These are phyloP conservation scores for Martes martes DNA, from an alignment of 2,113 vertebrate genomes.

Conservation along the genomic window DNA sequence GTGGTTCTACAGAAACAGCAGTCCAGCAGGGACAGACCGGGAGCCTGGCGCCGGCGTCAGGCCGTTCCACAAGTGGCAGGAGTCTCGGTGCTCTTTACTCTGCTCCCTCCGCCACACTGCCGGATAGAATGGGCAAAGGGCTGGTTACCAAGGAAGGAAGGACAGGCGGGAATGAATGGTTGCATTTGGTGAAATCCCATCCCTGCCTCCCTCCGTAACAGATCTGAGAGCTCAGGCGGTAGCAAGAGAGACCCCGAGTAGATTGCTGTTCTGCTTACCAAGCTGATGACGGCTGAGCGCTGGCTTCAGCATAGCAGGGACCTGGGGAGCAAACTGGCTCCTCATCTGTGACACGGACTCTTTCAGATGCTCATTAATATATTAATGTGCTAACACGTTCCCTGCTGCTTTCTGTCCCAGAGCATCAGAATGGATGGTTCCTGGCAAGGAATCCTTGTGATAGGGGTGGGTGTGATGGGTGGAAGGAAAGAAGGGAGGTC, in stretches of 20 bases:
- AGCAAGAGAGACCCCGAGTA: not conserved
- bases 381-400: conserved; percentile 53
- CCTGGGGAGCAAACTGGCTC: conserved; percentile 12
- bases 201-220: not conserved
- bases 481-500: not conserved
- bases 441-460: not conserved
- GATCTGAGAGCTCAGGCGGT: conserved; percentile 13
- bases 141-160: not conserved
- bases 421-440: conserved; percentile 50
- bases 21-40: not conserved
- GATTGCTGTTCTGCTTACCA: conserved; percentile 65
- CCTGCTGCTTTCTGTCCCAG: conserved; percentile 66
- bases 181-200: conserved; percentile 47
- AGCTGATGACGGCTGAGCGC: conserved; percentile 43
- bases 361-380: conserved; percentile 73
- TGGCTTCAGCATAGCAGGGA: conserved; percentile 36
- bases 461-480: not conserved
- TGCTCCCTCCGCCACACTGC: not conserved
- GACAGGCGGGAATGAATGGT: conserved; percentile 11
- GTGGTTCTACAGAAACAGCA: not conserved
- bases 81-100: not conserved
- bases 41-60: not conserved
- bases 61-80: not conserved
- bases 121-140: not conserved
- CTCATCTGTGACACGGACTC: conserved; percentile 64